Conservation (phyloP, 2,797 vertebrate genomes). For the Sebastes dallii region DNA sequence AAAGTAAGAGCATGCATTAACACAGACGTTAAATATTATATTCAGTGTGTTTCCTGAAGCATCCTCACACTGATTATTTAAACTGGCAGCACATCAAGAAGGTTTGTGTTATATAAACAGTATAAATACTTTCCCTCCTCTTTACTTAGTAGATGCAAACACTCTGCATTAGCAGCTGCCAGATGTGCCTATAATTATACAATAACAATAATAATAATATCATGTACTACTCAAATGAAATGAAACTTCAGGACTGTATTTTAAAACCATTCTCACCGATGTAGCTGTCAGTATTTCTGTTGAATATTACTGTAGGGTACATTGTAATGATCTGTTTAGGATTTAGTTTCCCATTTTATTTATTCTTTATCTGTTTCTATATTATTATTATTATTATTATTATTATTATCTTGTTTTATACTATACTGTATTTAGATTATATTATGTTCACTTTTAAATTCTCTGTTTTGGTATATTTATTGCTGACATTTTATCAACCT, state of each 20-base stretch:
- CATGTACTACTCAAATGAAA: neutral
- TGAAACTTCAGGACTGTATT: neutral
- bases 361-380: too few species aligned
- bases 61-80: constrained; percentile 24
- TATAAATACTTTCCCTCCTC: constrained; percentile 8
- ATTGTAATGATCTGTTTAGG: neutral
- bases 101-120: constrained; percentile 47
- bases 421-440: neutral
- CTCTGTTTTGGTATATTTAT: neutral
- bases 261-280: neutral
- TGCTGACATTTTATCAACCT: neutral
- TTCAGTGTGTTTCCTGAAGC: constrained; percentile 19
- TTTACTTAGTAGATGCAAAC: constrained; percentile 20
- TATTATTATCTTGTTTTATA: too few species aligned
- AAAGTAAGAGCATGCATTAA: constrained; percentile 17
- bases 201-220: neutral
- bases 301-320: neutral
- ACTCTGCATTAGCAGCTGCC: constrained; percentile 4
- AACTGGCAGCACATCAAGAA: constrained; percentile 39
- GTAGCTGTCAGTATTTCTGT: neutral
- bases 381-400: too few species aligned
- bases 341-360: neutral
- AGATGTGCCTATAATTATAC: neutral
- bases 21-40: constrained; percentile 28
- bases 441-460: rapidly evolving